Conservation (phyloP, 2,113 vertebrate species). For the Euleptes europaea region DNA sequence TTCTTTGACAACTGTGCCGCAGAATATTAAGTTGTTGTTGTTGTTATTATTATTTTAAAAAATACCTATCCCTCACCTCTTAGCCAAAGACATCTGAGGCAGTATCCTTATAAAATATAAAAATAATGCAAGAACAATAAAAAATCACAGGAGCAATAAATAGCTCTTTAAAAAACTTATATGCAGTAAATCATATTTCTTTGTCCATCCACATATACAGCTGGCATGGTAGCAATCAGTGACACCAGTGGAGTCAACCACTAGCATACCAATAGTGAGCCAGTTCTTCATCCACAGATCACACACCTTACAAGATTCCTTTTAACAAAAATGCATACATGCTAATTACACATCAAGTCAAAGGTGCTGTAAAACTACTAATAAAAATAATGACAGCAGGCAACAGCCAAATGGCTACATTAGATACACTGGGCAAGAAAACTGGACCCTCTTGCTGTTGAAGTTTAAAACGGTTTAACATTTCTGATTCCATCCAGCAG, state of each 20-base stretch:
- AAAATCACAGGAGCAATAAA: no score
- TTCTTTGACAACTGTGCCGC: neutral
- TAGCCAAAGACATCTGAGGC: no score
- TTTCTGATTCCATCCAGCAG: slow-evolving; percentile 65
- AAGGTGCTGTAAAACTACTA: neutral
- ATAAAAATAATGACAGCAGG: neutral
- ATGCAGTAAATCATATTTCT: no score
- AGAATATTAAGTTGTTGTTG: neutral
- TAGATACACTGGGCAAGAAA: neutral
- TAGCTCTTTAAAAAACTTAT: no score
- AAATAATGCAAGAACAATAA: no score
- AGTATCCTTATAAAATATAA: no score
- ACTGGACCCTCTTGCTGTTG: neutral
- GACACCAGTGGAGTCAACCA: no score
- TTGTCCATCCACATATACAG: no score
- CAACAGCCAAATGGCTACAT: neutral
- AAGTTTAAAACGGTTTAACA: slow-evolving; percentile 4
- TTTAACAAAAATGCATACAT: neutral
- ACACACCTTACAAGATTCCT: neutral
- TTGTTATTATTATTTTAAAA: no score
- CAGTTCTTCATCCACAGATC: neutral
- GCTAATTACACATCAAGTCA: neutral
- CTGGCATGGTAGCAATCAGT: no score
- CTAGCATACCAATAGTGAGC: neutral
- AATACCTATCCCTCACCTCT: no score